Evolutionary conservation across 2,888 invertebrate genomes (phyloP), one percentile per base, ranked within the genome.

Genomic region (Microplitis manilae): DNA sequence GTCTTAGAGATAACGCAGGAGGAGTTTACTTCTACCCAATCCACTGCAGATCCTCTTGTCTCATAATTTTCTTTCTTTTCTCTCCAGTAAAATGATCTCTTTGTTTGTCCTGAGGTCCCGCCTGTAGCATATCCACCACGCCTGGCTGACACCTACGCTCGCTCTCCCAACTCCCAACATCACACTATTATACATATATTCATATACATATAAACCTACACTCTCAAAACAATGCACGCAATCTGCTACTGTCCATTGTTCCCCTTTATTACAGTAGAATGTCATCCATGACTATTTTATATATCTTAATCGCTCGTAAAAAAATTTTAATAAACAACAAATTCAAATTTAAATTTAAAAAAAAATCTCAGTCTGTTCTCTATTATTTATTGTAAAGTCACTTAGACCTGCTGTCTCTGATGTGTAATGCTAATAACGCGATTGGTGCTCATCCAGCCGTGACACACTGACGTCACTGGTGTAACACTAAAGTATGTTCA

Each of bases 1-100:
- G 30, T 30, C 30, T 0, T 2, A 85, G 80, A 84, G 85, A 86
- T 87, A 87, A 85, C 83, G 86, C 88, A 87, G 88, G 88, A 87
- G 88, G 88, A 88, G 88, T 87, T 85, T 87, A 84, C 84, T 87
- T 84, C 13, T 86, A 85, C 87, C 88, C 88, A 88, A 88, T 88
- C 88, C 86, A 86, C 87, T 50, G 85, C 80, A 86, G 85, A 85
- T 86, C 83, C 85, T 65, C 82, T 78, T 79, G 78, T 79, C 83
- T 80, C 83, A 81, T 71, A 60, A 74, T 73, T 79, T 75, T 69
- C 81, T 77, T 78, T 79, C 68, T 78, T 78, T 83, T 80, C 77
- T 76, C 76, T 74, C 39, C 73, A 60, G 60, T 73, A 50, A 50
- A 50, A n/a, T 73, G 60, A 65, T 67, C 68, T 73, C 73, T 79